These are phyloP conservation scores for Callipepla californica DNA, from an alignment of 2,113 vertebrate species.

Conservation along the genomic window DNA sequence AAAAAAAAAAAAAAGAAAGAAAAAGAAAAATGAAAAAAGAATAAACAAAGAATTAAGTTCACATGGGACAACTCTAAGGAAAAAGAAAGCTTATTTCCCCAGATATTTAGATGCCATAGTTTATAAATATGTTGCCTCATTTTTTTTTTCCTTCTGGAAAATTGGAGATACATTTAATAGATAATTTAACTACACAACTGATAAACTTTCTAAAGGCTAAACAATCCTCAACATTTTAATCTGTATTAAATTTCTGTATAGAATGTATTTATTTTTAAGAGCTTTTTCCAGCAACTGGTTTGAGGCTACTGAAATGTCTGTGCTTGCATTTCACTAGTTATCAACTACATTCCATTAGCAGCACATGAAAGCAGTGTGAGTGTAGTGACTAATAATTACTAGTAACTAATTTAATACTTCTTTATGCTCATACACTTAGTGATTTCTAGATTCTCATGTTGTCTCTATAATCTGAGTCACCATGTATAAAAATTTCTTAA, in stretches of 20 bases:
- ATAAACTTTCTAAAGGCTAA: background rate
- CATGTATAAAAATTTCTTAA: background rate
- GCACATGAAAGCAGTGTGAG: background rate
- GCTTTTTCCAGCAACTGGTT: background rate
- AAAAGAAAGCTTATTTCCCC: background rate
- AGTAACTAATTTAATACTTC: no score
- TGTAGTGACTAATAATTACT: background rate
- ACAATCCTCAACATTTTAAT: background rate
- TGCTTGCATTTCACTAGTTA: background rate
- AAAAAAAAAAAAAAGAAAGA: accelerated
- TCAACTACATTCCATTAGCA: background rate
- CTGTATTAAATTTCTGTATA: background rate
- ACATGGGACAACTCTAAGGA: background rate
- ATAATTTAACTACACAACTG: background rate
- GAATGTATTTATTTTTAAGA: background rate
- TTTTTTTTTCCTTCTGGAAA: background rate
- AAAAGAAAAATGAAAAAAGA: accelerated
- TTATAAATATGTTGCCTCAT: background rate
- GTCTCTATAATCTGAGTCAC: background rate
- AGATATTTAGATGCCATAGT: accelerated
- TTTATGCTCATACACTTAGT: background rate
- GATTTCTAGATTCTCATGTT: background rate
- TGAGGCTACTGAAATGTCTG: background rate
- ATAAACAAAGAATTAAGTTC: background rate
- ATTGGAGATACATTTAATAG: background rate